phyloP scores from a whole-genome alignment of 2,888 invertebrate species.

The Acronicta psi region DNA sequence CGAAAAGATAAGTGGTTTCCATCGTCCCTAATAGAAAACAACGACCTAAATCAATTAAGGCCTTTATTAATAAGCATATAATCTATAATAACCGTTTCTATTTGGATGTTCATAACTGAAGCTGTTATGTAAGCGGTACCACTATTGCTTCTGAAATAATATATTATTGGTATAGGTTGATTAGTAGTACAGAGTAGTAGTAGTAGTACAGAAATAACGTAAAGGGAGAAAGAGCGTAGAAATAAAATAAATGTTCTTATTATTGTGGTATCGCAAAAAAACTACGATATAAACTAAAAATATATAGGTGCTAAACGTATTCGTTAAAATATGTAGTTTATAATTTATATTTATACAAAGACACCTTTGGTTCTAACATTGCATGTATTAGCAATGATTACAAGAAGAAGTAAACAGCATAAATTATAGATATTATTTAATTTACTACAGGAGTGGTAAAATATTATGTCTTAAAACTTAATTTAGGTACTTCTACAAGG shows the following conservation, averaged over 20 bases:
- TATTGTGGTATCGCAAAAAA: background rate
- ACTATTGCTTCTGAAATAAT: no score
- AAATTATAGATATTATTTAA: background rate
- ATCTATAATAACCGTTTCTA: no score
- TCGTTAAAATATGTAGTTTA: background rate
- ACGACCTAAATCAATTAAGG: no score
- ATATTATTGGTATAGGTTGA: no score
- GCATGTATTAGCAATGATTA: background rate
- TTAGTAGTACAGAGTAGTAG: no score
- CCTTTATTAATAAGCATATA: no score
- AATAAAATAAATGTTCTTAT: background rate
- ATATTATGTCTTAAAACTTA: background rate
- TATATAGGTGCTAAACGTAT: background rate
- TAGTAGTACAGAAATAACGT: no score
- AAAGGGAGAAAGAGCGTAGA: no score
- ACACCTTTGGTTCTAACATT: background rate
- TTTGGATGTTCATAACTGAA: no score
- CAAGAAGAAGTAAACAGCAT: background rate
- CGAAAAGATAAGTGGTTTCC: background rate
- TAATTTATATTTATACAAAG: background rate
- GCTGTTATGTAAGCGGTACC: no score
- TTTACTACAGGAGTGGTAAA: no score
- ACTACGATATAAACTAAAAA: background rate
- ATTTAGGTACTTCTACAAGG: background rate
- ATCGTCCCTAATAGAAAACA: no score